Evolutionary conservation across 53 echinoderm and acorn worm genomes (phyloP).

Genomic region (Paelopatides confundens): DNA sequence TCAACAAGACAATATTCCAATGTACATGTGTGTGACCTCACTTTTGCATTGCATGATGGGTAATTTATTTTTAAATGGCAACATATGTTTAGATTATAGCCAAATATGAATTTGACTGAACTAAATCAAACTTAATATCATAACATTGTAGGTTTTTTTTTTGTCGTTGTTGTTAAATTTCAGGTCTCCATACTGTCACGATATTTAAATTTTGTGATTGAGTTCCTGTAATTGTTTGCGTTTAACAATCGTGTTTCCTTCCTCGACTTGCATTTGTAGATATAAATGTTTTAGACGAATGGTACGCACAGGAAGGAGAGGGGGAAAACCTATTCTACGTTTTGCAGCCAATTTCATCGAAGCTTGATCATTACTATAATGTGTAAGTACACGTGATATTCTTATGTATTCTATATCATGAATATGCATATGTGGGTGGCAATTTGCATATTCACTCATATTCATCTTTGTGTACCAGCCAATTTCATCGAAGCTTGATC

Average conservation of each 20-base stretch:
- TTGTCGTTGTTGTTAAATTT: not conserved
- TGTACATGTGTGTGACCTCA: too few relatives aligned
- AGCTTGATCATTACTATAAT: slow-evolving; percentile 91
- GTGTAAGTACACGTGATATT: slow-evolving; percentile 67
- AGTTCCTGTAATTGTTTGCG: not conserved
- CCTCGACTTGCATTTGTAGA: slow-evolving; percentile 57
- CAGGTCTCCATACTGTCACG: not conserved
- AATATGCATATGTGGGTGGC: slow-evolving; percentile 65
- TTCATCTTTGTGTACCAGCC: too few relatives aligned
- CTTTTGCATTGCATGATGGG: too few relatives aligned
- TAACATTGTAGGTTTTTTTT: too few relatives aligned
- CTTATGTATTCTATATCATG: too few relatives aligned
- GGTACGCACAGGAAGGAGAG: slow-evolving; percentile 88
- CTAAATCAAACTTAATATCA: too few relatives aligned
- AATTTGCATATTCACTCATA: slow-evolving; percentile 78
- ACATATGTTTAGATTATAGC: too few relatives aligned
- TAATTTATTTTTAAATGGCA: too few relatives aligned
- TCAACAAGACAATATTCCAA: too few relatives aligned
- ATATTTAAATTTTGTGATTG: not conserved
- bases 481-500: too few relatives aligned
- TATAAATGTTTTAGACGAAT: slow-evolving; percentile 97
- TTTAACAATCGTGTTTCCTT: not conserved
- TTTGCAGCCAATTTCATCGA: slow-evolving; percentile 90
- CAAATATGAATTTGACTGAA: too few relatives aligned
- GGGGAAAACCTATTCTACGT: slow-evolving; percentile 82